Base-by-base conservation (phyloP, 2,888 invertebrate genomes). In the Sarcophaga caerulescens region DNA sequence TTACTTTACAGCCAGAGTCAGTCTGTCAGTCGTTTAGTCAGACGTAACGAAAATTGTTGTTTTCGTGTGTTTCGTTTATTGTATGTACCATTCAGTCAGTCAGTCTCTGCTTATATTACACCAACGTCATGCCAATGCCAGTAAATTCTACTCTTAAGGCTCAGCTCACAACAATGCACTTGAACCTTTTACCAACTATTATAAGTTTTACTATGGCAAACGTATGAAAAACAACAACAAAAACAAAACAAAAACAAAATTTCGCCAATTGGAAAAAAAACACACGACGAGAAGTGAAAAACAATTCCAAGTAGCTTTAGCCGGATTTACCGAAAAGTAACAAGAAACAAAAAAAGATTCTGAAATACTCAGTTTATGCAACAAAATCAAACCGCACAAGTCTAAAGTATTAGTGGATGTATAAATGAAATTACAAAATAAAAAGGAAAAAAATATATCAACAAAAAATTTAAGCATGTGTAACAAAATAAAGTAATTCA, bases 311-410 rank as follows among this genome's bases (percentile, higher is more conserved):
- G 74, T 79, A 75, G 84, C 79, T 84, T 84, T 79, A 35, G 25
- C 19, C 59, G 84, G 84, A 84, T 84, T 84, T 75, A 70, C 35
- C 45, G 62, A 79, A 75, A 52, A 68, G 59, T 25, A 52, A 68
- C 44, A 63, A 25, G 14, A 19, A 66, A 68, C 19, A 71, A 57
- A 77, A 35, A 21, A 14, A 35, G 35, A 35, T 10, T 35, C 35
- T 35, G 35, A 71, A 81, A 68, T 45, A 52, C 62, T 78, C 57
- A 75, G 69, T 84, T 84, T 84, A 84, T 84, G 63, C 79, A 77
- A 84, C 79, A 74, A 79, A 79, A 79, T 70, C 78, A 79, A 84
- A 84, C 84, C 84, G 84, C 84, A 84, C 74, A 79, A 84, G 79
- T 84, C 84, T 63, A 75, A 83, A 84, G 74, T 84, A 79, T 74